Conservation (phyloP, 2,113 vertebrate genomes). For the Panurus biarmicus region DNA sequence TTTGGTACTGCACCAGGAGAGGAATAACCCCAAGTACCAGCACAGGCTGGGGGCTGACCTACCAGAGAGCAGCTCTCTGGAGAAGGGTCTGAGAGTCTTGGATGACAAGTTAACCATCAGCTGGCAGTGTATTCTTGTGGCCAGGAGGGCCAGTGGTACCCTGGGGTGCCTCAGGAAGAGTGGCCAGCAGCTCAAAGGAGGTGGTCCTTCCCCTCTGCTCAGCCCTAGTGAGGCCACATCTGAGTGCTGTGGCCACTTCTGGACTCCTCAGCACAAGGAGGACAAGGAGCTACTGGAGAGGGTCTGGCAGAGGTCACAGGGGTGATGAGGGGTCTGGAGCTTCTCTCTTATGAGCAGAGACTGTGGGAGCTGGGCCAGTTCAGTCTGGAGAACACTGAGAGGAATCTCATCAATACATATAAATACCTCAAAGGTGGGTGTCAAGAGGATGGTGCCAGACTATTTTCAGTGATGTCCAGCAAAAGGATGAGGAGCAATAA, state of each 20-base stretch:
- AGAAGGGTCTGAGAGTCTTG: background rate
- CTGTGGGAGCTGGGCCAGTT: background rate
- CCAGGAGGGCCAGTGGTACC: background rate
- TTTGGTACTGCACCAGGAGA: background rate
- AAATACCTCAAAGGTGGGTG: background rate
- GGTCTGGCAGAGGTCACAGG: background rate
- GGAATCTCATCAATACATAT: no score
- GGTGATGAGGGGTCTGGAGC: background rate
- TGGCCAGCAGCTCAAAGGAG: background rate
- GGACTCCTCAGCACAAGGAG: background rate
- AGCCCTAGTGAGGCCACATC: background rate
- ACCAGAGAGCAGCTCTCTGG: background rate
- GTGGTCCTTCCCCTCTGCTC: background rate
- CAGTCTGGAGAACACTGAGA: background rate
- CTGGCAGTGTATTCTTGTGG: background rate
- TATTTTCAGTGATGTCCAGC: background rate
- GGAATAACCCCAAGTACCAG: background rate
- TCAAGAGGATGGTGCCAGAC: background rate
- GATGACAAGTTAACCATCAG: background rate
- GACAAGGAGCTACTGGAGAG: background rate
- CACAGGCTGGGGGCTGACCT: background rate
- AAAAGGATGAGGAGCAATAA: fast-evolving
- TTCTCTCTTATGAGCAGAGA: background rate
- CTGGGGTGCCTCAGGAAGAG: background rate
- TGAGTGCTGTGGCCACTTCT: background rate